A percentile compares a stretch with the other conserved stretches of the same genome.
phyloP scores from a whole-genome alignment of 2,797 vertebrate genomes.

The Lemur catta region DNA sequence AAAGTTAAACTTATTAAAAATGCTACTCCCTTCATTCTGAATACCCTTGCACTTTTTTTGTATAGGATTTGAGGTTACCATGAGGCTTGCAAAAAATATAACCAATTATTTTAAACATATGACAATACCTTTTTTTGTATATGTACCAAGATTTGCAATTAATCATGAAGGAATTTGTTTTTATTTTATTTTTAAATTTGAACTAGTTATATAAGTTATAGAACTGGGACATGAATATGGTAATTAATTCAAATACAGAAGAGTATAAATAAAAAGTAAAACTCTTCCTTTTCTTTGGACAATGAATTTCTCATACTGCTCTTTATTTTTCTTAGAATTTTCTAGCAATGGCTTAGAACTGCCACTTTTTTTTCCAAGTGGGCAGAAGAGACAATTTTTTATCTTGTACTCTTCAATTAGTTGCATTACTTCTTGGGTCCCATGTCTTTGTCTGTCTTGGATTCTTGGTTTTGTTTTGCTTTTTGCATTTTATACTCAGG shows the following conservation, averaged over 20 bases:
- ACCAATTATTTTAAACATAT: too few species aligned
- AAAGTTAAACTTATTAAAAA: too few species aligned
- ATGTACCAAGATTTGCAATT: not conserved
- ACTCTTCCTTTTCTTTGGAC: not conserved
- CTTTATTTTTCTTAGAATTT: not conserved
- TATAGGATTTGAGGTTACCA: too few species aligned
- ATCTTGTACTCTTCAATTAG: not conserved
- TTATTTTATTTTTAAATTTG: not conserved
- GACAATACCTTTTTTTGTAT: not conserved
- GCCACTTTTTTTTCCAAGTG: not conserved
- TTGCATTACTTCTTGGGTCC: not conserved
- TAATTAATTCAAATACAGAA: not conserved
- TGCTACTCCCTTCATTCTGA: not conserved
- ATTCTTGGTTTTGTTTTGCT: not conserved
- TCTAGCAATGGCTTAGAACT: not conserved
- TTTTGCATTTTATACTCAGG: not conserved
- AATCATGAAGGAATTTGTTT: not conserved
- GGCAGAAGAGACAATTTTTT: not conserved
- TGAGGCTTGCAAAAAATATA: too few species aligned
- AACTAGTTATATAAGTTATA: not conserved
- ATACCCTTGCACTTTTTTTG: not conserved
- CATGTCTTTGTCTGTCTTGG: not conserved
- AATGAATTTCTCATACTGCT: not conserved
- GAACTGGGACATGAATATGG: not conserved
- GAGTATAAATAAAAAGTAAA: not conserved